Percentiles rank a stretch among this genome's conserved stretches.
phyloP scores from a whole-genome alignment of 2,113 vertebrate species.

The Alethe diademata region DNA sequence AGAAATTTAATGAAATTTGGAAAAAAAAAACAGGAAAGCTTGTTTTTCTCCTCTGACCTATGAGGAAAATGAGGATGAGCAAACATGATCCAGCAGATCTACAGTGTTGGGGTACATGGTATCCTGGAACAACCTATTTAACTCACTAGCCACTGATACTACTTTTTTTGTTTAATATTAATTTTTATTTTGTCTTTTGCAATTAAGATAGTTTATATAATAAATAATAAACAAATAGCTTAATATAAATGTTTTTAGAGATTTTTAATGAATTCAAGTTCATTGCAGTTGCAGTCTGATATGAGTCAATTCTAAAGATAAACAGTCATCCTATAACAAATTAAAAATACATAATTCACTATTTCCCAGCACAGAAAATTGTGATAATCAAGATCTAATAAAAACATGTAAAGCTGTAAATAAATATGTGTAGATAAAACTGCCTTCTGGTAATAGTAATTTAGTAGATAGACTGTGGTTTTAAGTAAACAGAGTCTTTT shows the following conservation, averaged over 20 bases:
- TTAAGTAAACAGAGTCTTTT: neutral
- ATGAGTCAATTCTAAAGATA: neutral
- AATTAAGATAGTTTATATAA: neutral
- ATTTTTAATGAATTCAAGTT: neutral
- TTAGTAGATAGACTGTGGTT: neutral
- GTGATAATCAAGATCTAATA: neutral
- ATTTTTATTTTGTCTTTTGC: neutral
- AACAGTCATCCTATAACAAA: neutral
- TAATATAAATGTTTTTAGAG: neutral
- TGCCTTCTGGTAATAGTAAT: neutral
- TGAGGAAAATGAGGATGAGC: conserved; percentile 5
- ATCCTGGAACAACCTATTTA: neutral
- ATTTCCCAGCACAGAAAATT: neutral
- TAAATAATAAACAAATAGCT: neutral
- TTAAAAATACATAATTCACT: neutral
- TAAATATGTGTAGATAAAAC: neutral
- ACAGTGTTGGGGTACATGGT: neutral
- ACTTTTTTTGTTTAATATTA: neutral
- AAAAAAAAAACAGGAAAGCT: neutral
- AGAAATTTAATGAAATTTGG: neutral
- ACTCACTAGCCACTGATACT: neutral
- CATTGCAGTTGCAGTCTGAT: neutral
- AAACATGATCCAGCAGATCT: conserved; percentile 13
- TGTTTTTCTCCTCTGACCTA: neutral
- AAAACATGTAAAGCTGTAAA: neutral